Conservation (phyloP, 2,888 invertebrate species). For the Epiblema foenella region DNA sequence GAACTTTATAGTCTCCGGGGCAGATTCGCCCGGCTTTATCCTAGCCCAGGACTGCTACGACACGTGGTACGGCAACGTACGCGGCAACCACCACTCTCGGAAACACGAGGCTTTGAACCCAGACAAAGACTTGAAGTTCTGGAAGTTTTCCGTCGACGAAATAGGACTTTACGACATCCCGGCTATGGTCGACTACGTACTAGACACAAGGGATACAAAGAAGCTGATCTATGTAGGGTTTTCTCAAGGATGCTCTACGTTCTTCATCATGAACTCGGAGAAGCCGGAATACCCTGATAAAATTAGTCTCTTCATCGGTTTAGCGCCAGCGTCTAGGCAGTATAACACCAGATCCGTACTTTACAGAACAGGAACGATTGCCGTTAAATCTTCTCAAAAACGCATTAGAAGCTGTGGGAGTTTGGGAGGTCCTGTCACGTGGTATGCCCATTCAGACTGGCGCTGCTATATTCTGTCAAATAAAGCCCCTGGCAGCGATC, state of each 20-base stretch:
- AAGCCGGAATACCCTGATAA: slow-evolving; percentile 87
- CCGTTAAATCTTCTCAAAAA: neutral
- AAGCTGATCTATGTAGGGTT: slow-evolving; percentile 87
- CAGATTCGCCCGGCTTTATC: slow-evolving; percentile 46
- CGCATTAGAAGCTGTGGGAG: slow-evolving; percentile 8
- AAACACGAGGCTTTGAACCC: slow-evolving; percentile 69
- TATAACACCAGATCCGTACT: slow-evolving; percentile 62
- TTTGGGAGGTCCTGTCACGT: slow-evolving; percentile 19
- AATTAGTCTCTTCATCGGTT: slow-evolving; percentile 79
- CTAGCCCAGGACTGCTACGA: slow-evolving; percentile 37
- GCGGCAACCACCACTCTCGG: slow-evolving; percentile 64
- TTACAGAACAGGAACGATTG: neutral
- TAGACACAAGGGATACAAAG: slow-evolving; percentile 56
- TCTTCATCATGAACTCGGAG: slow-evolving; percentile 87
- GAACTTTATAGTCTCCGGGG: slow-evolving; percentile 16
- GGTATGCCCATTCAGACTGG: slow-evolving; percentile 9
- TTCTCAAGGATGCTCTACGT: slow-evolving; percentile 89
- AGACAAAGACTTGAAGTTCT: slow-evolving; percentile 64
- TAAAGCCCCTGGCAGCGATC: neutral
- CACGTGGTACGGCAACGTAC: slow-evolving; percentile 47
- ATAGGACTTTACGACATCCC: slow-evolving; percentile 91
- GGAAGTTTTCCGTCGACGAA: slow-evolving; percentile 89
- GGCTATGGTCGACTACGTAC: slow-evolving; percentile 75
- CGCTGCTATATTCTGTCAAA: slow-evolving; percentile 10
- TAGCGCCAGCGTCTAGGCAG: slow-evolving; percentile 82